Evolutionary conservation across 92 coral and sea anemone species (phyloP).

Genomic region (Porites rus): DNA sequence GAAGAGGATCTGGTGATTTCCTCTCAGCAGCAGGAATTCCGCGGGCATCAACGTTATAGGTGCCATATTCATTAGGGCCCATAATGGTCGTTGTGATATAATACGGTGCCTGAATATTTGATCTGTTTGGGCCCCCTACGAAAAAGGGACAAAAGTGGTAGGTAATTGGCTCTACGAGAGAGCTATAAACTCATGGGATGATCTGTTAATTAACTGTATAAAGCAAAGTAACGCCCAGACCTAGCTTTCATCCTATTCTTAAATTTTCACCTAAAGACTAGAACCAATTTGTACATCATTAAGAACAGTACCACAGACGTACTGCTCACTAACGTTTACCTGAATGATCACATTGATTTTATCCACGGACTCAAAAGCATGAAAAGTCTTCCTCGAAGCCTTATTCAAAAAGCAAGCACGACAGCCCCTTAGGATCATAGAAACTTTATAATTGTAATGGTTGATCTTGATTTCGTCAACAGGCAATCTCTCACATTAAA

Average conservation of each 20-base stretch:
- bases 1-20: constrained; percentile 30
- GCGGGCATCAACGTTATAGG: not conserved
- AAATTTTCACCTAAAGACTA: not conserved
- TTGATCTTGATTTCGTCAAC: too few relatives aligned
- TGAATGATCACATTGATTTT: too few relatives aligned
- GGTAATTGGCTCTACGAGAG: not conserved
- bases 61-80: constrained; percentile 11
- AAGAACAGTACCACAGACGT: not conserved
- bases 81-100: constrained; percentile 1
- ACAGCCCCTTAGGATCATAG: too few relatives aligned
- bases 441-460: too few relatives aligned
- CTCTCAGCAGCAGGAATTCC: not conserved
- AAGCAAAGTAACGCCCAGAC: not conserved
- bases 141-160: not conserved
- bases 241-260: not conserved
- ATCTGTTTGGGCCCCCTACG: constrained; percentile 28
- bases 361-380: not conserved
- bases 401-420: too few relatives aligned
- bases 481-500: too few relatives aligned
- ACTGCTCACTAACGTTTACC: not conserved
- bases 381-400: too few relatives aligned
- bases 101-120: constrained; percentile 24
- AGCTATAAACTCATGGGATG: too few relatives aligned
- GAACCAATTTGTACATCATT: not conserved
- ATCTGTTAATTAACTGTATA: too few relatives aligned